Evolutionary conservation across 2,888 invertebrate genomes (phyloP), one percentile per base, ranked within the genome.

Genomic region (Rhamnusium bicolor): DNA sequence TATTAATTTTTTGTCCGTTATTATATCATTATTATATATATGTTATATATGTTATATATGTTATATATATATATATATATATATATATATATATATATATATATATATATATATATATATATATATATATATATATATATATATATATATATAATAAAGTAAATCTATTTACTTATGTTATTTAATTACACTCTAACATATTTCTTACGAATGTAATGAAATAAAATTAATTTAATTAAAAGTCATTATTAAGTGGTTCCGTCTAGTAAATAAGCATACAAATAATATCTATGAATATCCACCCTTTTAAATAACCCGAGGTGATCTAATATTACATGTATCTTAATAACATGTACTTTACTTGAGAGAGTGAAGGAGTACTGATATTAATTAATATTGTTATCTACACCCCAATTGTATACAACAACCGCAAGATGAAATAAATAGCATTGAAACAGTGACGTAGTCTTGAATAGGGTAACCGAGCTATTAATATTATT

Each of bases 301-400:
- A 12, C 51, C 51, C 63, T 2, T 10, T 51, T 49, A n/a, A n/a
- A n/a, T n/a, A 49, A 14, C 61, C 63, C 51, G 47, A 14, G 51
- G 63, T 49, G 63, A 63, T 61, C 61, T 46, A 63, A 63, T 46
- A 61, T 62, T 47, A 49, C 62, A 62, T 16, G 27, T 19, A 63
- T 51, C 63, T 63, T 49, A 63, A 63, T 51, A 63, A 51, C 29
- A 29, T 51, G 49, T 29, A 46, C 47, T 49, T 49, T 63, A 29
- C 14, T 27, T 10, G 63, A 51, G 27, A 29, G 63, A 51, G 49
- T 47, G 14, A 46, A 47, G 47, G 18, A 61, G 14, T 27, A 40
- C 27, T 51, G 63, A 49, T 63, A 49, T 63, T 63, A 63, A 63
- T 63, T 63, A 63, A 63, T 49, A 63, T 51, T 51, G 51, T 63